Base-by-base conservation (phyloP, 1,140 invertebrate genomes). In the Drosophila kohkoa region DNA sequence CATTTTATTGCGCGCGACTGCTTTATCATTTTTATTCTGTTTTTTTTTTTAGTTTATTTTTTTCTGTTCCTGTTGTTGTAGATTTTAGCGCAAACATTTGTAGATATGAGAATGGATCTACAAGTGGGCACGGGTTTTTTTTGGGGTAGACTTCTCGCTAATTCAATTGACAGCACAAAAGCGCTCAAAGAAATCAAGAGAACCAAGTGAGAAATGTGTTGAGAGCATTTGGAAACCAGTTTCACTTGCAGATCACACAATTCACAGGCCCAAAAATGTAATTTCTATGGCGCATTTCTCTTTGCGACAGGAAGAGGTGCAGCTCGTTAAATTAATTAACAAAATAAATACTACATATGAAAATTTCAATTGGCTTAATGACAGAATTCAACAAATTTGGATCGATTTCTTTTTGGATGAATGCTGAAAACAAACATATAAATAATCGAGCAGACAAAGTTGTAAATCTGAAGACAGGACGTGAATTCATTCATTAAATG, bases 101-200 rank as follows among this genome's bases (percentile, higher is more conserved):
- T 20, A 77, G 79, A 87, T 81, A 85, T 58, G 65, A 68, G 8
- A 16, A 10, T 15, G 58, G 70, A 64, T 82, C 79, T 64, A 78
- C 54, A 78, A 78, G 49, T 75, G 49, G 32, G 8, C 20, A 28
- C 54, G 73, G 43, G 20, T 25, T 25, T 25, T 3, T 3, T 25
- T 52, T 60, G 45, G 35, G 66, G 32, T 30, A 65, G 60, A 69
- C 69, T 77, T 72, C 45, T 69, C 74, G 80, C 80, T 88, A 88
- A 87, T 87, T 87, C 80, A 88, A 87, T 87, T 87, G 85, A 88
- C 69, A 88, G 64, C 70, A 80, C 55, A 87, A 83, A 75, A 77
- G 58, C 63, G 45, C 32, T 35, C n/a, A 16, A 63, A 72, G 62
- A 46, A 35, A 58, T 59, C 20, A 25, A 25, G 20, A 51, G 51